Evolutionary conservation across 2,888 invertebrate genomes (phyloP), one percentile per base, ranked within the genome.

Genomic region (Sipha maydis): DNA sequence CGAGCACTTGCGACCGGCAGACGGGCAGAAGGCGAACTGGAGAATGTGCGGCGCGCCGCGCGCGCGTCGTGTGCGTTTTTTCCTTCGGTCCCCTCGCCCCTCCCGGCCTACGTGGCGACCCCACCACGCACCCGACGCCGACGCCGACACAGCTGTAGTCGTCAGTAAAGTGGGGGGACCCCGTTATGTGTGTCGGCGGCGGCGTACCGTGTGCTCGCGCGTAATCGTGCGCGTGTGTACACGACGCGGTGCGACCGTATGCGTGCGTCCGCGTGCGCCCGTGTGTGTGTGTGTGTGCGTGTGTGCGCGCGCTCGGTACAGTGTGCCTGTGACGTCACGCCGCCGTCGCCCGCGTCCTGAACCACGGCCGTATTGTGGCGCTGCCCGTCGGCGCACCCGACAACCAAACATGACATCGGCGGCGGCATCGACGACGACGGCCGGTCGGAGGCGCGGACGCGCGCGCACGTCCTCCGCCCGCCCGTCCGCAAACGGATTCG

Each of bases 1-100:
- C 79, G 56, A 54, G 78, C 85, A 88, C 88, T 88, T 82, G 88
- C 76, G 75, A 67, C 88, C 88, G 75, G 75, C 75, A 82, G 75
- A 82, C 88, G 82, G 88, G 75, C 88, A 88, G 88, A 88, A 88
- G 82, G 88, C 88, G 80, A 88, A 88, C 88, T 86, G 86, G 79
- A 79, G 79, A 86, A 79, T 75, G 88, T 73, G 80, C 54, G 75
- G 48, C 54, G 76, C 56, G 79, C 79, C 41, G 79, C 73, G 88
- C 80, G 80, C 80, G 80, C 82, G 75, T 82, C 79, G 79, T 82
- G 80, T 82, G 88, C 82, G 80, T 82, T 88, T 82, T 82, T 82
- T 25, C 11, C 34, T 21, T 34, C 61, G 21, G 0, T 8, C 41
- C 77, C 48, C 54, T 8, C 77, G 61, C 61, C 41, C 83, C 21